Evolutionary conservation across 2,888 invertebrate genomes (phyloP).

Genomic region (Thymelicus acteon): DNA sequence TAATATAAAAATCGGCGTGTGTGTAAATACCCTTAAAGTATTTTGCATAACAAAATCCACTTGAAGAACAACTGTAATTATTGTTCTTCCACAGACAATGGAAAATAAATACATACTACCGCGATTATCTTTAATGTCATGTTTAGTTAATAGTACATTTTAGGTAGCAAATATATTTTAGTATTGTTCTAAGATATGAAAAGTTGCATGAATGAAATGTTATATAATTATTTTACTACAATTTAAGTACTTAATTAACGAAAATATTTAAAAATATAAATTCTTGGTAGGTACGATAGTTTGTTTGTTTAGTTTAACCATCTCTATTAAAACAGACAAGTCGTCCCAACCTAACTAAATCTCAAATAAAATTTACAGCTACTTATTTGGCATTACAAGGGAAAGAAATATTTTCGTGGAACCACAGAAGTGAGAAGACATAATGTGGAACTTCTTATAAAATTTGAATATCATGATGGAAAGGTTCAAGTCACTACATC

Average conservation of each 20-base stretch:
- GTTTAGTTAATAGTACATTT: constrained; percentile 41
- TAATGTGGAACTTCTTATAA: background rate
- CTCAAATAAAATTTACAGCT: no score
- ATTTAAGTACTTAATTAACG: background rate
- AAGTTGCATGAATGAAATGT: constrained; percentile 3
- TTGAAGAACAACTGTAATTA: constrained; percentile 43
- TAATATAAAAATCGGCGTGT: background rate
- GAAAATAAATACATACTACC: constrained; percentile 49
- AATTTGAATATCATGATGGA: background rate
- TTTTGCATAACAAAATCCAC: constrained; percentile 40
- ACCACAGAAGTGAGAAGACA: no score
- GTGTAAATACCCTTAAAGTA: constrained; percentile 23
- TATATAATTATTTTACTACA: background rate
- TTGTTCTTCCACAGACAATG: constrained; percentile 46
- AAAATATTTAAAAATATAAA: background rate
- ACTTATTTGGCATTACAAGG: no score
- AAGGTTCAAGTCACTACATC: constrained; percentile 1
- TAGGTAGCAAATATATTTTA: constrained; percentile 43
- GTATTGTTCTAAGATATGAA: constrained; percentile 39
- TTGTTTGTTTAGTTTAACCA: no score
- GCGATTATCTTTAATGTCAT: constrained; percentile 37
- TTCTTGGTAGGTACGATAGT: background rate
- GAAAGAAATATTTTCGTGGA: background rate
- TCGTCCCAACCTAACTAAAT: no score
- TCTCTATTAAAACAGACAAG: no score